Evolutionary conservation across 2,797 vertebrate genomes (phyloP), one percentile per base, ranked within the genome.

Genomic region (Chrysocyon brachyurus): DNA sequence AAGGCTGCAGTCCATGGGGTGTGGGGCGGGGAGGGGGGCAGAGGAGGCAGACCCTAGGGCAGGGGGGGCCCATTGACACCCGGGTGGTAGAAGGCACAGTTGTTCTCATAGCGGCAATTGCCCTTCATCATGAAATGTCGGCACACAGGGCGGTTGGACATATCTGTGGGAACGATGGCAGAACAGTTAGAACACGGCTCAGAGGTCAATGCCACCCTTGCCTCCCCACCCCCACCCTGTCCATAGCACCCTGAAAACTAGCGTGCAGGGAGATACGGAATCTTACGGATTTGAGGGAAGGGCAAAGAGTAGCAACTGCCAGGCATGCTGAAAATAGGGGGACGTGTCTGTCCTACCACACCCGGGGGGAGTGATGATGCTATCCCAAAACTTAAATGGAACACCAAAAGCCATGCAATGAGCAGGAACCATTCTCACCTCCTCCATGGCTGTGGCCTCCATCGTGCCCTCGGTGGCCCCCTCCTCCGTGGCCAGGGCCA

Each of bases 121-220:
- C 99, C 99, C 97, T 99, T 99, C 99, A 99, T 99, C 99, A 99
- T 99, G 98, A 99, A 99, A 97, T 99, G 99, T 24, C 99, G 99
- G 98, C 99, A 99, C 72, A 99, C 99, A 0, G 99, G 99, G 83
- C 99, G 99, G 95, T 99, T 99, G 49, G 99, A 99, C 99, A 99
- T 99, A 97, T 99, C 99, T 99, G 98, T 77, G 91, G 96, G 86
- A 92, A 73, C 21, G 79, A 92, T 0, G 22, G 94, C 6, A 73
- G 12, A 89, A n/a, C 12, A 5, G 21, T 98, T 89, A 97, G 26
- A 75, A 64, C 28, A 19, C 0, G 16, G 33, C 83, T 8, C 5
- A 26, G 87, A 54, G 17, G 17, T 19, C 40, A 75, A 6, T n/a
- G 16, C 52, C 72, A 81, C 75, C 87, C 59, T 66, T 5, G 6